Base-by-base conservation (phyloP, 30 jellyfish, hydroid and myxozoan species). In the Cassiopea andromeda region DNA sequence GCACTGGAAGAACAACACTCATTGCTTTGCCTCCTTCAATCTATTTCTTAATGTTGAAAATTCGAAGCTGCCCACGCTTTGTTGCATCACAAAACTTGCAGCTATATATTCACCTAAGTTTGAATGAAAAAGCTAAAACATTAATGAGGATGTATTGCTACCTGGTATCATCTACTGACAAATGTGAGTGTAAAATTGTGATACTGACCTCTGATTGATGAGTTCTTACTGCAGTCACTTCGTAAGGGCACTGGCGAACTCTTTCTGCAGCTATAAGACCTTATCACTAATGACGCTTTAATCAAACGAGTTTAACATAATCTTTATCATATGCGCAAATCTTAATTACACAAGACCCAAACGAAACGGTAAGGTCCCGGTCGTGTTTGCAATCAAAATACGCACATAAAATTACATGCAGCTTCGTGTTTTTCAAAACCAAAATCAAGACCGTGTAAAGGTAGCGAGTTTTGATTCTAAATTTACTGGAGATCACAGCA, bases 401-500 rank as follows among this genome's bases (percentile, higher is more conserved):
- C 75, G 50, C 47, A 77, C 48, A 77, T 77, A 75, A 68, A 48
- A 15, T 77, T 49, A 77, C 2, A 77, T 77, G 86, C 48, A 48
- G 86, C 48, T 64, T 81, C 68, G 70, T 46, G 67, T 81, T 81
- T 81, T 44, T 67, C 45, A 69, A 81, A 81, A 47, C 90, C 54
- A 81, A 81, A 19, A 60, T 81, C 48, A 77, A 59, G 74, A 43
- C n/a, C 75, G 54, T 74, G 48, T 50, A 54, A 48, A 6, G 14
- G 72, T 75, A 43, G 75, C 50, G 86, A 19, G 70, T n/a, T 47
- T 47, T 50, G 49, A 18, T 47, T 2, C 48, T 50, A 27, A 1
- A 58, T 16, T 77, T 48, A 75, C 86, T 77, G 82, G 82, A 81
- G 44, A 64, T 81, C 90, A 81, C 90, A 70, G 82, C 46, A 43